Evolutionary conservation across 1,140 invertebrate species (phyloP).

Genomic region (Callitettix versicolor): DNA sequence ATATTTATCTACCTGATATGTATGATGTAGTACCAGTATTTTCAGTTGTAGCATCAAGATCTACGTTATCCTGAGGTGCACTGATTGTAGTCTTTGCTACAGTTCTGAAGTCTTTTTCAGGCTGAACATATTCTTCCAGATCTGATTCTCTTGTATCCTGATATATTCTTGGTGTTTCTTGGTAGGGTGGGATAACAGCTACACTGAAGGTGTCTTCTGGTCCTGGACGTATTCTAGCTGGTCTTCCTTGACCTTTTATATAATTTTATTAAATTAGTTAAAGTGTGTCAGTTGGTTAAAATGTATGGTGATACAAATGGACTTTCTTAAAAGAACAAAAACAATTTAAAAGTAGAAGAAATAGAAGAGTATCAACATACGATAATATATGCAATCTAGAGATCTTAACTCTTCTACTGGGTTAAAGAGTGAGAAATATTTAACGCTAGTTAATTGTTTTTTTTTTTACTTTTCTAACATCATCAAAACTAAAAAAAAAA

Average conservation of each 20-base stretch:
- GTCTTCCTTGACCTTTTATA: slow-evolving; percentile 5
- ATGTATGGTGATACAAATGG: too few species aligned
- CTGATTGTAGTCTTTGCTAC: background rate
- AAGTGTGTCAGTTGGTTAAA: too few species aligned
- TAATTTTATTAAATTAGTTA: background rate
- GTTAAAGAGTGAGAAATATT: too few species aligned
- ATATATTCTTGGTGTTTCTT: background rate
- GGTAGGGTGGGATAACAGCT: slow-evolving; percentile 4
- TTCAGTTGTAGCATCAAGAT: background rate
- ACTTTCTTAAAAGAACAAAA: too few species aligned
- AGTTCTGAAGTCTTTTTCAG: background rate
- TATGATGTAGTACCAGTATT: slow-evolving; percentile 1
- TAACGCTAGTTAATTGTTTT: too few species aligned
- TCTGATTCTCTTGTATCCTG: slow-evolving; percentile 18
- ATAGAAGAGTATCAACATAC: too few species aligned
- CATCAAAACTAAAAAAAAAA: too few species aligned
- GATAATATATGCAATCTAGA: too few species aligned
- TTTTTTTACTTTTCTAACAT: too few species aligned
- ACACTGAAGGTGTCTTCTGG: background rate
- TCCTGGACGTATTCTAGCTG: slow-evolving; percentile 1
- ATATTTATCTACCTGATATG: background rate
- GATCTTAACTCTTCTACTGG: too few species aligned
- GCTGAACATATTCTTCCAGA: slow-evolving; percentile 18
- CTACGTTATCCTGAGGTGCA: background rate
- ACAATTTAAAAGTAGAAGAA: too few species aligned